phyloP scores from a whole-genome alignment of 2,113 vertebrate genomes.

The Theristicus caerulescens region DNA sequence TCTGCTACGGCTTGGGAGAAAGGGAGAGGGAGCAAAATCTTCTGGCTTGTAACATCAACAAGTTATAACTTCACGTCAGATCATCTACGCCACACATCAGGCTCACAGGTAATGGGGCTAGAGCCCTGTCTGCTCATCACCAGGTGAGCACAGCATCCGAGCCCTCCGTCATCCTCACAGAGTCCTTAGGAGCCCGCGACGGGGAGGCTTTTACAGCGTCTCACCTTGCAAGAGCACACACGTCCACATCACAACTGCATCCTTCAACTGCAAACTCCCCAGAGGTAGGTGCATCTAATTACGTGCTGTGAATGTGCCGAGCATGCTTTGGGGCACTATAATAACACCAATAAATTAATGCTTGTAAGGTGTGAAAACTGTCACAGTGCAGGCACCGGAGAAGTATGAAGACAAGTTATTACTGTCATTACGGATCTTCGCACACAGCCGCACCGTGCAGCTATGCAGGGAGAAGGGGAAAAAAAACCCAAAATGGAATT shows the following conservation, averaged over 20 bases:
- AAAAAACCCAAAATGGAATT: not conserved
- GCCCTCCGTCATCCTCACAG: not conserved
- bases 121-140: not conserved
- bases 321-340: not conserved
- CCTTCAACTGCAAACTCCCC: not conserved
- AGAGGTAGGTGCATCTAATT: not conserved
- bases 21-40: not conserved
- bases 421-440: rapidly evolving
- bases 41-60: not conserved
- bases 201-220: not conserved
- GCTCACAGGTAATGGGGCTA: not conserved
- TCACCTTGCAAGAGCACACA: not conserved
- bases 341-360: not conserved
- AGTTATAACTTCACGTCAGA: no score
- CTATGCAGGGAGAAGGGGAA: not conserved
- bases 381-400: not conserved
- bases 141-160: rapidly evolving
- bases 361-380: not conserved
- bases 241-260: rapidly evolving
- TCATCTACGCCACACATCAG: not conserved
- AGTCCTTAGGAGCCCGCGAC: rapidly evolving
- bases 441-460: not conserved
- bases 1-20: not conserved
- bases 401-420: not conserved
- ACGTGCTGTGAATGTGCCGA: not conserved